Evolutionary conservation across 2,113 vertebrate genomes (phyloP).

Genomic region (Gallinago paraguaiae): DNA sequence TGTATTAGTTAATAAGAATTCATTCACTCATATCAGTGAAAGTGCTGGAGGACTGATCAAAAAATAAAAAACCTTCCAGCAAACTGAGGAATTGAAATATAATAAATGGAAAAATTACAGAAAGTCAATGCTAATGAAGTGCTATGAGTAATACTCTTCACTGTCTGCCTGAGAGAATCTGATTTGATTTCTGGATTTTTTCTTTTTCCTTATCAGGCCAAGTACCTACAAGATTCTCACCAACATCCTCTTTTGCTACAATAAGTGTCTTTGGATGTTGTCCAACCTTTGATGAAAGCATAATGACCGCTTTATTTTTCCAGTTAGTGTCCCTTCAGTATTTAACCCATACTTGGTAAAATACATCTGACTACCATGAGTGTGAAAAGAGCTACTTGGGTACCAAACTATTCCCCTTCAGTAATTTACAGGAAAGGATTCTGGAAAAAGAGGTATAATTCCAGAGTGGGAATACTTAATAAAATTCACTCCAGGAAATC

Average conservation of each 20-base stretch:
- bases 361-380: background rate
- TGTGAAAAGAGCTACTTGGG: background rate
- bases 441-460: background rate
- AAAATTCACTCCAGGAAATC: background rate
- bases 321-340: background rate
- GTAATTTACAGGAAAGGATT: background rate
- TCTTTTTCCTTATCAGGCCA: background rate
- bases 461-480: background rate
- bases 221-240: constrained; percentile 2
- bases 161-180: background rate
- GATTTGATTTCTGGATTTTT: constrained; percentile 14
- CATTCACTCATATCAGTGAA: background rate
- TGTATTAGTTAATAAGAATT: background rate
- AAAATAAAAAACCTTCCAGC: background rate
- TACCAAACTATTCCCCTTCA: background rate
- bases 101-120: background rate
- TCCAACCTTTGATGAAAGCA: constrained; percentile 16
- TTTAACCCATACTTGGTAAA: background rate
- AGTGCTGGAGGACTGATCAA: background rate
- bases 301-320: background rate
- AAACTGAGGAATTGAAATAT: background rate
- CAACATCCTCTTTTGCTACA: background rate
- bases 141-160: background rate
- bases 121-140: background rate
- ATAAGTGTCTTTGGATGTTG: background rate